These are phyloP conservation scores for Augochlorella aurata DNA, from an alignment of 2,888 invertebrate species.

Conservation along the genomic window DNA sequence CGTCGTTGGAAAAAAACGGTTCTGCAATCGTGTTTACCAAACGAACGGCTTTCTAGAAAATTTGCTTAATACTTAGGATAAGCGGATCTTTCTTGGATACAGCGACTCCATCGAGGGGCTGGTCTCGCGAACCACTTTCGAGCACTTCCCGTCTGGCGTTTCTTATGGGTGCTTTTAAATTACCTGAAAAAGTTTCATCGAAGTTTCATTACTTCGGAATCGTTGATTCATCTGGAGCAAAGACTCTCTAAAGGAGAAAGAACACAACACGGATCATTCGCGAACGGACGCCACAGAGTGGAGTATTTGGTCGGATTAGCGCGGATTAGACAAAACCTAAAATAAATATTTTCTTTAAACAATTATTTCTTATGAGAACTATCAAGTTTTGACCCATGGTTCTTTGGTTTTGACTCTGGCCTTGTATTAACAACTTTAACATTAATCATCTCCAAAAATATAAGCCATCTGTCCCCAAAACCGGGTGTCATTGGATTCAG, in stretches of 20 bases:
- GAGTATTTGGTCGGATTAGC: no score
- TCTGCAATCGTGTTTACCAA: neutral
- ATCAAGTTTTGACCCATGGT: no score
- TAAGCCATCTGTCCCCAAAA: no score
- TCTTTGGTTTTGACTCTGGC: no score
- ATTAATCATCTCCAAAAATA: no score
- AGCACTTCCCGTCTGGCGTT: neutral
- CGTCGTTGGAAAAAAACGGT: neutral
- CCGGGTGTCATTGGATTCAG: no score
- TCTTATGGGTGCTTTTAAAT: conserved; percentile 21
- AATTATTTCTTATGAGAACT: no score
- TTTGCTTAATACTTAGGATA: conserved; percentile 3
- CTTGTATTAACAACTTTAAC: no score
- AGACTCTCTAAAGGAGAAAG: conserved; percentile 36
- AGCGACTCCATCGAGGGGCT: neutral
- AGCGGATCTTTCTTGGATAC: neutral
- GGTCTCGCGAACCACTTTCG: neutral
- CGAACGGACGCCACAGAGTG: no score
- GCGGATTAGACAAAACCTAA: no score
- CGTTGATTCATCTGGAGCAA: conserved; percentile 40
- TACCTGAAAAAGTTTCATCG: conserved; percentile 37
- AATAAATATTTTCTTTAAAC: no score
- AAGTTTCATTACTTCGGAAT: conserved; percentile 54
- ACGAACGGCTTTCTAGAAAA: neutral
- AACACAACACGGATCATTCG: conserved; percentile 22